Percentiles rank a stretch among this genome's conserved stretches.
These are phyloP conservation scores for Hydrolagus affinis DNA, from an alignment of 2,113 vertebrate species.

Conservation along the genomic window DNA sequence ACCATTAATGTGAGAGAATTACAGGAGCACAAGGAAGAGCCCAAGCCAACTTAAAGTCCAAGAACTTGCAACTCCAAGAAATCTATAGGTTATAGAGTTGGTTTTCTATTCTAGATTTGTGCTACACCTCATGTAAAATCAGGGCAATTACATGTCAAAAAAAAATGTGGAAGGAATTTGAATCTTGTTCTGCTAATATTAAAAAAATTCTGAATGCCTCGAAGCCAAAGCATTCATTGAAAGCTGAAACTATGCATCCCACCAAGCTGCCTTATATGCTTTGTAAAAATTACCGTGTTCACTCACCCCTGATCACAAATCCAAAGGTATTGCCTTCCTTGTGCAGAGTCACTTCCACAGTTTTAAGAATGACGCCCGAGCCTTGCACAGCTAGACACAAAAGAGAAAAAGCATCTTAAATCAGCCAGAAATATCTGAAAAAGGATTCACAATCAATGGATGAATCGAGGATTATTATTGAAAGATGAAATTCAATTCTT, in stretches of 20 bases:
- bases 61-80: no score
- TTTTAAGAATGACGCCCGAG: conserved; percentile 87
- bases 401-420: background rate
- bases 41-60: no score
- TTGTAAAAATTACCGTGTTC: no score
- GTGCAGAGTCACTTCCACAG: conserved; percentile 88
- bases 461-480: background rate
- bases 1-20: no score
- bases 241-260: background rate
- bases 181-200: no score
- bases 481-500: background rate
- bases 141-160: no score
- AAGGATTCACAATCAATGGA: background rate
- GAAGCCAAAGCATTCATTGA: background rate
- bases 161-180: no score
- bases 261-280: background rate
- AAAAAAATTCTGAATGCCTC: background rate
- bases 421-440: background rate
- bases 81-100: no score
- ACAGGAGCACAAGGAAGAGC: no score
- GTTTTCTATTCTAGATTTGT: no score
- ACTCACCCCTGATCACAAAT: conserved; percentile 91
- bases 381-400: conserved; percentile 73
- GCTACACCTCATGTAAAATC: no score
- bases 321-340: conserved; percentile 97